Percentiles rank a stretch among this genome's conserved stretches.
phyloP scores from a whole-genome alignment of 2,797 vertebrate species.

The Gadopsis bispinosus region DNA sequence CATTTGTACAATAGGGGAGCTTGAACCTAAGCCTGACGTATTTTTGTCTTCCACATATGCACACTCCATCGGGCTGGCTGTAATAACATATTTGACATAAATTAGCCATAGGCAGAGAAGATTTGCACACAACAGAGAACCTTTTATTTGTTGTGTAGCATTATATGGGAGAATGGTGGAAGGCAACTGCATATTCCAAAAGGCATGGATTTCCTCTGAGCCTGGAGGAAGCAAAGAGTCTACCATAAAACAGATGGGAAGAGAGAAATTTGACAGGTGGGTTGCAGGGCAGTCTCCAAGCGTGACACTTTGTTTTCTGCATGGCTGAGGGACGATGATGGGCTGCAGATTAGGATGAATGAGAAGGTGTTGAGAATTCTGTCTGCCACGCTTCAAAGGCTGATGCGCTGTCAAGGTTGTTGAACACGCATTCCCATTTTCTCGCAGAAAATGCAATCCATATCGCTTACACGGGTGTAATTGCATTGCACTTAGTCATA shows the following conservation, averaged over 20 bases:
- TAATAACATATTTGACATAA: conserved; percentile 52
- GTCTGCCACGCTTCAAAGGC: conserved; percentile 58
- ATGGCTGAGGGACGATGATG: conserved; percentile 70
- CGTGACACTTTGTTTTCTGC: conserved; percentile 75
- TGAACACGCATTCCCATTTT: conserved; percentile 45
- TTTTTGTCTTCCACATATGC: conserved; percentile 7
- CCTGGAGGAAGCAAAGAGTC: conserved; percentile 20
- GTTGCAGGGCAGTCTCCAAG: conserved; percentile 57
- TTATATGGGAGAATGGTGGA: conserved; percentile 27
- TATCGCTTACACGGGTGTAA: conserved; percentile 22
- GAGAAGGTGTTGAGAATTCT: conserved; percentile 65
- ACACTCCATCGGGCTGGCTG: conserved; percentile 36
- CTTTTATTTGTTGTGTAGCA: conserved; percentile 16
- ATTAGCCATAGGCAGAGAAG: conserved; percentile 37
- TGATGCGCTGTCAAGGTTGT: conserved; percentile 52
- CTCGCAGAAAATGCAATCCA: conserved; percentile 20
- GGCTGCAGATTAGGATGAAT: conserved; percentile 70
- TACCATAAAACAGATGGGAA: conserved; percentile 23
- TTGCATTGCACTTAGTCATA: conserved; percentile 36
- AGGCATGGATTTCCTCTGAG: conserved; percentile 41
- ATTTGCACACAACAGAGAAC: conserved; percentile 39
- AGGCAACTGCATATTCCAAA: conserved; percentile 31
- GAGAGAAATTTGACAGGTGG: conserved; percentile 67
- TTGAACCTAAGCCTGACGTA: conserved; percentile 38
- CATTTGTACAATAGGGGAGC: conserved; percentile 30